A percentile compares a stretch with the other conserved stretches of the same genome.
phyloP scores from a whole-genome alignment of 2,113 vertebrate species.

The Xiphias gladius region DNA sequence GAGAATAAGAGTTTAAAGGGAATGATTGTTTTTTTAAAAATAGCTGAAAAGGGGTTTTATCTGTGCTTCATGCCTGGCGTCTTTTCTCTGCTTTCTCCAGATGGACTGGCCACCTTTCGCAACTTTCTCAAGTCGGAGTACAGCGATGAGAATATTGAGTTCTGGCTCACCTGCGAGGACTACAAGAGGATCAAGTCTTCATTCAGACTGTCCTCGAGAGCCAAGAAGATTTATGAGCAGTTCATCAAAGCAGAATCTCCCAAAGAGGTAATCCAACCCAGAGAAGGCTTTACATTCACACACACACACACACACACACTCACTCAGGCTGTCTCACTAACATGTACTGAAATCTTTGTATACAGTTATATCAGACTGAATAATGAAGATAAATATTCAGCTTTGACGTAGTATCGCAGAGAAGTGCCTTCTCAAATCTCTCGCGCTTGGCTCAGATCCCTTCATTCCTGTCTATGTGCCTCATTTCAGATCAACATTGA shows the following conservation, averaged over 20 bases:
- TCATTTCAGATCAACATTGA: conserved; percentile 90
- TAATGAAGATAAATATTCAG: neutral
- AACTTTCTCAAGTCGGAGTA: conserved; percentile 87
- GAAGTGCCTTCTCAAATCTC: conserved; percentile 23
- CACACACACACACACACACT: neutral
- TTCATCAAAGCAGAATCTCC: conserved; percentile 86
- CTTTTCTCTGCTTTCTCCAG: conserved; percentile 64
- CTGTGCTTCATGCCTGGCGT: conserved; percentile 12
- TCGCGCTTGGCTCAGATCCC: conserved; percentile 39
- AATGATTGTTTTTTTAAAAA: neutral
- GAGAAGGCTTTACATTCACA: neutral
- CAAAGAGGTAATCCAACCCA: conserved; percentile 80
- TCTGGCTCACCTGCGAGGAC: conserved; percentile 88
- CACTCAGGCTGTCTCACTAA: accelerated
- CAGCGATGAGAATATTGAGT: conserved; percentile 88
- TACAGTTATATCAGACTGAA: neutral
- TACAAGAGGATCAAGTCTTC: conserved; percentile 86
- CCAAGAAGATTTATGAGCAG: conserved; percentile 86
- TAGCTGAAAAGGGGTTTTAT: conserved; percentile 1
- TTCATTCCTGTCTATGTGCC: conserved; percentile 55
- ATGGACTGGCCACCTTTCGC: conserved; percentile 85
- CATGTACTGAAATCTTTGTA: neutral
- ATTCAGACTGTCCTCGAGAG: conserved; percentile 81
- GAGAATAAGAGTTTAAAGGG: conserved; percentile 21
- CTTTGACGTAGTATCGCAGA: neutral